Base-by-base conservation (phyloP, 2,113 vertebrate species). In the Propithecus coquereli region DNA sequence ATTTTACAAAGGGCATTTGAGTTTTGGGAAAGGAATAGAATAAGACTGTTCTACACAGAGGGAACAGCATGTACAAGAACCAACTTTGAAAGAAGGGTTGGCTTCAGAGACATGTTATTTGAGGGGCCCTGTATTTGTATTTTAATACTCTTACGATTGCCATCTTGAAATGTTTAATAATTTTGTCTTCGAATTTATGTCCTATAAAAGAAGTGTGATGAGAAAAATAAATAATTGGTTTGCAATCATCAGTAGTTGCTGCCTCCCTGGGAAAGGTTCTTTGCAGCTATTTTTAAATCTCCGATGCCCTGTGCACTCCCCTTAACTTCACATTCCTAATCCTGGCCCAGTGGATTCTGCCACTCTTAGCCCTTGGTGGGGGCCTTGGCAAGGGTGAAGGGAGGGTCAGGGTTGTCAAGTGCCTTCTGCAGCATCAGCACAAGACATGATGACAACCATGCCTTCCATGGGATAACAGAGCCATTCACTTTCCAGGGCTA, bases 401-500 rank as follows among this genome's bases (percentile, higher is more conserved):
- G 8, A 47, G 8, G 5, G 23, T 70, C 32, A 17, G 8, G 17
- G 1, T 54, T 25, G 23, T 74, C 0, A 71, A 22, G 20, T 6
- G 20, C 13, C 10, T 34, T 13, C 40, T 40, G 34, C 7, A 65
- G 30, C 11, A 9, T 7, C 3, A 22, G 6, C 8, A 1, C 5
- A 61, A 37, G 63, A 17, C 4, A 70, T 37, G 34, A 34, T 16
- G 59, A 18, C 45, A 25, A 13, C 6, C 18, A 57, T 34, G 6
- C n/a, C 43, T 66, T 11, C 18, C 13, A 23, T 8, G 6, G 25
- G 40, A 22, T 18, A 66, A 6, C 52, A 89, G 18, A 27, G 57
- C 0, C 13, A 22, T 5, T 13, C 11, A 52, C 1, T 65, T 34
- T 4, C 16, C 18, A 71, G 7, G 1, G 5, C 0, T 30, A 4